Evolutionary conservation across 2,888 invertebrate genomes (phyloP).

Genomic region (Drosophila pegasa): DNA sequence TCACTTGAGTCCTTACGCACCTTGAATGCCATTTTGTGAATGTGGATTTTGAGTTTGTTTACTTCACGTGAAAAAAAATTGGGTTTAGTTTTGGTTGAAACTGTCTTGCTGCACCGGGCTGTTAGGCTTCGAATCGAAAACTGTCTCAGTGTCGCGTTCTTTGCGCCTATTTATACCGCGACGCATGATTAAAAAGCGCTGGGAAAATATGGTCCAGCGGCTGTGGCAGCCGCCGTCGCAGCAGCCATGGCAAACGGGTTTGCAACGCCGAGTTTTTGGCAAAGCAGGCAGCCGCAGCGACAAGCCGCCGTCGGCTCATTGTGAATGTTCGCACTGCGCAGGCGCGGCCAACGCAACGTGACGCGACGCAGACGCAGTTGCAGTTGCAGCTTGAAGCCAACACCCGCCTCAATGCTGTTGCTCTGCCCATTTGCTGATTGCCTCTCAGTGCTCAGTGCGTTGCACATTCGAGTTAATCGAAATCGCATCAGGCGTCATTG

Average conservation of each 20-base stretch:
- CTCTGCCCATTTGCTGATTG: conserved; percentile 53
- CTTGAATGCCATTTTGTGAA: conserved; percentile 75
- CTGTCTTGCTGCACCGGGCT: conserved; percentile 32
- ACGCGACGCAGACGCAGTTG: conserved; percentile 1
- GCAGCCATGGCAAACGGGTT: conserved; percentile 64
- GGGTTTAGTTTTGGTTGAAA: conserved; percentile 25
- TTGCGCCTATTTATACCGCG: conserved; percentile 74
- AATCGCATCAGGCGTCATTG: conserved; percentile 52
- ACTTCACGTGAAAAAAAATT: conserved; percentile 51
- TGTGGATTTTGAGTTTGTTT: conserved; percentile 13
- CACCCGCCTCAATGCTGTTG: conserved; percentile 49
- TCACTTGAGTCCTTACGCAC: conserved; percentile 61
- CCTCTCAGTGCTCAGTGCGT: conserved; percentile 50
- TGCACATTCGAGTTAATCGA: conserved; percentile 54
- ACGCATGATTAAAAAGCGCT: conserved; percentile 42
- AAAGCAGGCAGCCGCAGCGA: conserved; percentile 58
- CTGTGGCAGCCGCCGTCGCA: conserved; percentile 9
- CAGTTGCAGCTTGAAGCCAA: conserved; percentile 17
- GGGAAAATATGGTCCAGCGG: conserved; percentile 56
- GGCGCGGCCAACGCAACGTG: conserved; percentile 56
- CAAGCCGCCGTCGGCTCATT: conserved; percentile 28
- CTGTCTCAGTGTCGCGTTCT: conserved; percentile 75
- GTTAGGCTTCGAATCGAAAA: conserved; percentile 63
- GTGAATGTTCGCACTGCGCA: conserved; percentile 58
- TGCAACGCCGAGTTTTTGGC: conserved; percentile 52